Conservation (phyloP, 2,888 invertebrate species). For the Crepidodera aurea region DNA sequence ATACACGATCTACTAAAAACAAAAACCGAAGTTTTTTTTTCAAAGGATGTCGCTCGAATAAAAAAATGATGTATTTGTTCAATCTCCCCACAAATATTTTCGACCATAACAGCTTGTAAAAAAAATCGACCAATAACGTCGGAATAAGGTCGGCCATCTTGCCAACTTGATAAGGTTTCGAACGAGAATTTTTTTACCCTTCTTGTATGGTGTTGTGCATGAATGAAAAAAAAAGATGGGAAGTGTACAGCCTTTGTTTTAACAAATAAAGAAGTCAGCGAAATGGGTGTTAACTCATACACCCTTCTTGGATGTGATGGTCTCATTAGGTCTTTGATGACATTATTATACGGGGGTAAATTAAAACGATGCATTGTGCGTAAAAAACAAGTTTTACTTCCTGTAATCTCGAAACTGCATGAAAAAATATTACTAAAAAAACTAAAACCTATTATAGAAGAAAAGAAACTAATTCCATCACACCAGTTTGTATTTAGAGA, state of each 20-base stretch:
- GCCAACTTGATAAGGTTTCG: conserved; percentile 20
- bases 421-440: no score
- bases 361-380: background rate
- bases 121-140: conserved; percentile 16
- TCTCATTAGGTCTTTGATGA: conserved; percentile 22
- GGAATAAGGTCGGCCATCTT: conserved; percentile 18
- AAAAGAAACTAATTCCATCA: no score
- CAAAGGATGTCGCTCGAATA: conserved; percentile 11
- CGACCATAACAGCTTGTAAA: conserved; percentile 1
- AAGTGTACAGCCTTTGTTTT: conserved; percentile 26
- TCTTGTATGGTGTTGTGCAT: conserved; percentile 6
- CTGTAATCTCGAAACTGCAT: no score
- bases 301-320: conserved; percentile 19
- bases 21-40: conserved; percentile 8
- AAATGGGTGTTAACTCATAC: conserved; percentile 28
- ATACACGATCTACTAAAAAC: conserved; percentile 21
- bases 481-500: no score
- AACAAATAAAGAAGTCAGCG: conserved; percentile 29
- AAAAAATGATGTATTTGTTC: conserved; percentile 25
- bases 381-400: no score
- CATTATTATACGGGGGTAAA: background rate
- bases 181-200: conserved; percentile 17
- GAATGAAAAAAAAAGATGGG: conserved; percentile 21
- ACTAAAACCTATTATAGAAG: no score
- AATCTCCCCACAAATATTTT: conserved; percentile 21